phyloP scores from a whole-genome alignment of 2,797 vertebrate species.

The Anableps anableps region DNA sequence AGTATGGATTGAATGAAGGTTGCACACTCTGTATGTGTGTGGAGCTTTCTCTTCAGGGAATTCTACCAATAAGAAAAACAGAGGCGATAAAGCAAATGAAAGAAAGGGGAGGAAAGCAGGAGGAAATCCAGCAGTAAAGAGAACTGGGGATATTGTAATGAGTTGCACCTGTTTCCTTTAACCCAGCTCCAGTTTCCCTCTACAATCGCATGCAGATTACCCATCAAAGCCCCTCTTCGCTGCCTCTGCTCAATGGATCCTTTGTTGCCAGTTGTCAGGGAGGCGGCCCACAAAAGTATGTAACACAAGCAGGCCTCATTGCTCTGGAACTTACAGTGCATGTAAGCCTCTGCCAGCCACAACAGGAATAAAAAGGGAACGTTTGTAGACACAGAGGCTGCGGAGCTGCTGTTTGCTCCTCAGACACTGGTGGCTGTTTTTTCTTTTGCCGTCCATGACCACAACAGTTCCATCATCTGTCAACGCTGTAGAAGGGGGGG shows the following conservation, averaged over 20 bases:
- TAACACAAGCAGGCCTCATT: conserved; percentile 76
- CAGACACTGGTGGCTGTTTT: conserved; percentile 38
- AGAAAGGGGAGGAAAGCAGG: conserved; percentile 43
- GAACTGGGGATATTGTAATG: conserved; percentile 82
- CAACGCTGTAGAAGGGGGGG: conserved; percentile 27
- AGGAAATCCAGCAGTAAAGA: conserved; percentile 74
- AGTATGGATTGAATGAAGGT: conserved; percentile 40
- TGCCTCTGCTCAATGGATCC: conserved; percentile 81
- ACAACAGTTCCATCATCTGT: conserved; percentile 65
- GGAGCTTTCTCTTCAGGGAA: conserved; percentile 53
- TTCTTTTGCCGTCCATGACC: conserved; percentile 27
- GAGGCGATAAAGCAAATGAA: conserved; percentile 65
- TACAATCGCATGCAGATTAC: conserved; percentile 85
- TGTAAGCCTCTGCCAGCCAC: conserved; percentile 55
- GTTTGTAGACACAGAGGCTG: conserved; percentile 56
- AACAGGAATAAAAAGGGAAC: conserved; percentile 44
- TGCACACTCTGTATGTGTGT: conserved; percentile 29
- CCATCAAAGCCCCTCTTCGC: conserved; percentile 81
- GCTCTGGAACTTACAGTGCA: conserved; percentile 73
- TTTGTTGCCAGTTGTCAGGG: conserved; percentile 85
- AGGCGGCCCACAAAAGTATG: conserved; percentile 79
- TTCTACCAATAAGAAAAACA: conserved; percentile 66
- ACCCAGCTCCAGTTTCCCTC: conserved; percentile 83
- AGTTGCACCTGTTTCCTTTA: conserved; percentile 89
- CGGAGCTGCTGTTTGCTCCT: conserved; percentile 29